These are phyloP conservation scores for Tragelaphus buxtoni DNA, from an alignment of 2,113 vertebrate species.

Conservation along the genomic window DNA sequence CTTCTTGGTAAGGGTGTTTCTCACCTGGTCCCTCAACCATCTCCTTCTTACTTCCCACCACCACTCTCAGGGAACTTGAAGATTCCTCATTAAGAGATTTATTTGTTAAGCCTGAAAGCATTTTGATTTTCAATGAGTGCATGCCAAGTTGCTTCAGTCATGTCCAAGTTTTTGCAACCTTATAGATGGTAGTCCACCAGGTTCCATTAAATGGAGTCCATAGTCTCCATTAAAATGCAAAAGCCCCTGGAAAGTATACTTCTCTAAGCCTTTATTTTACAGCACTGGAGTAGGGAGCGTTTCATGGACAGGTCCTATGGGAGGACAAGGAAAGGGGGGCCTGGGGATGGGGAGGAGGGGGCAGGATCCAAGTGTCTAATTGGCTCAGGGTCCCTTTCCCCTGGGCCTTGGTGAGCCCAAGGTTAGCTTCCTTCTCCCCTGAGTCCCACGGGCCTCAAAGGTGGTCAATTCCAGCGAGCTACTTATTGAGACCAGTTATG, in stretches of 20 bases:
- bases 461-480: constrained; percentile 2
- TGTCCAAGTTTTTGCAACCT: not conserved
- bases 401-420: not conserved
- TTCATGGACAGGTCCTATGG: not conserved
- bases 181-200: not conserved
- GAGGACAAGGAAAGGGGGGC: too few relatives aligned
- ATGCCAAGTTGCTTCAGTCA: not conserved
- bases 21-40: not conserved
- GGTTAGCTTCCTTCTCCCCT: constrained; percentile 10
- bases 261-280: not conserved
- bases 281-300: not conserved
- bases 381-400: not conserved
- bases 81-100: not conserved
- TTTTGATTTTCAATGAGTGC: not conserved
- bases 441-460: not conserved
- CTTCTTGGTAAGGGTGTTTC: not conserved
- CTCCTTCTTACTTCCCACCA: not conserved
- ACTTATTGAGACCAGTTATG: constrained; percentile 37
- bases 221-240: not conserved
- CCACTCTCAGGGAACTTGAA: too few relatives aligned
- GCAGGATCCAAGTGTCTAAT: not conserved
- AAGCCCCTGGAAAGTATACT: not conserved
- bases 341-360: not conserved
- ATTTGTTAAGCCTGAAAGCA: not conserved
- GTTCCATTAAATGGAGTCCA: not conserved